These are phyloP conservation scores for Rhopilema esculentum DNA, from an alignment of 30 jellyfish, hydroid and myxozoan species.

Conservation along the genomic window DNA sequence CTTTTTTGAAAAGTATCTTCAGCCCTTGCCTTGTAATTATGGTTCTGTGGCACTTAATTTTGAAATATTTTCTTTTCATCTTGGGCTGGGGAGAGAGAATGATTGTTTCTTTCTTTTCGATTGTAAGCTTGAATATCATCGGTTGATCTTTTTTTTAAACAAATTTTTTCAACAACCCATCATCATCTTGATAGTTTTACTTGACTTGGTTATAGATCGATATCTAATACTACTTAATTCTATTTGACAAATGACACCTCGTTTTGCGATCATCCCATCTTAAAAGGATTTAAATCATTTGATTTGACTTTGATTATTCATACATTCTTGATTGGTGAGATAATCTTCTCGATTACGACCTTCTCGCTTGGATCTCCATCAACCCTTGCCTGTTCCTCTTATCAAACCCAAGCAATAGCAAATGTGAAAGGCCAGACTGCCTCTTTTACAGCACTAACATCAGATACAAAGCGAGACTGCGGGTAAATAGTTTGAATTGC, in stretches of 20 bases:
- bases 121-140: not conserved
- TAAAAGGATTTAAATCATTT: not conserved
- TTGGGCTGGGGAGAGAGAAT: not conserved
- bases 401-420: not conserved
- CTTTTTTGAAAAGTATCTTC: no score
- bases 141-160: no score
- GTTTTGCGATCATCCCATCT: not conserved
- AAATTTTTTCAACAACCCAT: no score
- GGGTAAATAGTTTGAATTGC: no score
- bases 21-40: not conserved
- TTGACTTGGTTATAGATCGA: not conserved
- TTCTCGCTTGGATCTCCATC: not conserved
- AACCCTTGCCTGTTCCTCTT: not conserved
- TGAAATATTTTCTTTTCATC: no score
- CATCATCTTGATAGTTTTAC: no score
- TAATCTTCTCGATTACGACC: not conserved
- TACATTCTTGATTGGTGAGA: not conserved
- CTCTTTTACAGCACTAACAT: no score
- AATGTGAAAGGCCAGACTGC: no score
- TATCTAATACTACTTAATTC: not conserved
- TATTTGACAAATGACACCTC: slow-evolving; percentile 11
- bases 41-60: no score
- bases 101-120: not conserved
- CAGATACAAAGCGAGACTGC: no score
- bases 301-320: not conserved